Evolutionary conservation across 2,797 vertebrate species (phyloP).

Genomic region (Pangasius sanitwongsei): DNA sequence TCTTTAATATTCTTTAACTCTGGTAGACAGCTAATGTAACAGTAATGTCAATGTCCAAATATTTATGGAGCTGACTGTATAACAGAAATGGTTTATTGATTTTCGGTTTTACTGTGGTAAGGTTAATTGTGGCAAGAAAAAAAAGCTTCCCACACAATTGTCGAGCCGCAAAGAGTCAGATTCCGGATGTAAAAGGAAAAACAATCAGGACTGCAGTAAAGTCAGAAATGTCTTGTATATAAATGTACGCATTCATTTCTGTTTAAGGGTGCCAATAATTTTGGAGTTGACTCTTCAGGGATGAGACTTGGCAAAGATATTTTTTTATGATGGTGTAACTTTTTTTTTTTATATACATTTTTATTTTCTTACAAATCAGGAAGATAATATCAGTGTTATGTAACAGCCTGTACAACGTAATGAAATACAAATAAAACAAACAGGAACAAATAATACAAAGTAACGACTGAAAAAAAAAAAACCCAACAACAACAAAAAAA

Average conservation of each 20-base stretch:
- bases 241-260: not conserved
- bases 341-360: constrained; percentile 65
- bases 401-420: constrained; percentile 82
- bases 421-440: constrained; percentile 51
- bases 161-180: too few relatives aligned
- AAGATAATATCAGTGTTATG: constrained; percentile 80
- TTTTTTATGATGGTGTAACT: constrained; percentile 66
- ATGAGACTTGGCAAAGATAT: not conserved
- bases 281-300: not conserved
- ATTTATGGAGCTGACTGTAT: too few relatives aligned
- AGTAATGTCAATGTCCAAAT: too few relatives aligned
- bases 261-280: not conserved
- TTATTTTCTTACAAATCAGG: constrained; percentile 76
- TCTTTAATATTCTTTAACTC: too few relatives aligned
- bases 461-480: constrained; percentile 67
- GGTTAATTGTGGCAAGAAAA: too few relatives aligned
- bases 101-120: too few relatives aligned
- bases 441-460: constrained; percentile 66
- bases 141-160: too few relatives aligned
- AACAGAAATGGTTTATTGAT: too few relatives aligned
- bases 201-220: not conserved
- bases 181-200: not conserved
- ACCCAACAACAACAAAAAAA: not conserved
- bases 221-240: not conserved
- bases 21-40: too few relatives aligned